Evolutionary conservation across 2,797 vertebrate genomes (phyloP).

Genomic region (Octomys mimax): DNA sequence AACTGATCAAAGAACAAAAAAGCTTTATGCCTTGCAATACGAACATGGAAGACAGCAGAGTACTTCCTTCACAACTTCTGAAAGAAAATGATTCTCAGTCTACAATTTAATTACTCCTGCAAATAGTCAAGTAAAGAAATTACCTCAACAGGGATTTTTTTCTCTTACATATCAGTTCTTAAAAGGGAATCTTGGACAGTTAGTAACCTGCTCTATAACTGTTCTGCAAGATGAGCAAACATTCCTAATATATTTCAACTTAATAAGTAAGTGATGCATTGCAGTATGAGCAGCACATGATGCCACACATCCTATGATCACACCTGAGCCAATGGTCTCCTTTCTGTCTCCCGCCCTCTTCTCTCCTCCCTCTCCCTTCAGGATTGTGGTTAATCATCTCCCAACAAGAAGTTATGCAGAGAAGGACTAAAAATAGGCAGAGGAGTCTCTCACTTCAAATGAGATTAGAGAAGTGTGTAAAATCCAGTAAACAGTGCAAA

Average conservation of each 20-base stretch:
- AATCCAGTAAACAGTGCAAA: neutral
- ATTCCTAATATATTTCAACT: neutral
- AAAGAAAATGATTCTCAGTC: conserved; percentile 32
- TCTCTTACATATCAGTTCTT: neutral
- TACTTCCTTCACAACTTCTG: conserved; percentile 8
- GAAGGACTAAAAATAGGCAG: neutral
- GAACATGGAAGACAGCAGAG: neutral
- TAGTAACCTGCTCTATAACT: neutral
- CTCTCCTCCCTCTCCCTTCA: neutral
- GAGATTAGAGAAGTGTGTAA: neutral
- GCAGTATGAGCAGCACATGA: neutral
- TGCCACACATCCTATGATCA: neutral
- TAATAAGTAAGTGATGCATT: neutral
- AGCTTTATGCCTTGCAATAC: neutral
- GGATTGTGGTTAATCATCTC: neutral
- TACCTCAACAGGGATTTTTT: neutral
- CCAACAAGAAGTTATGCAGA: neutral
- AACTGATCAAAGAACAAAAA: conserved; percentile 18
- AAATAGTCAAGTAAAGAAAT: conserved; percentile 42
- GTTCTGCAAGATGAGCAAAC: neutral
- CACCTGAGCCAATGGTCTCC: neutral
- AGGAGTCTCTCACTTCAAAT: neutral
- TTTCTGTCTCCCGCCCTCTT: too few relatives aligned
- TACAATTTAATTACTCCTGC: conserved; percentile 19
- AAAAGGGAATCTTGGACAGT: conserved; percentile 6